A percentile compares a stretch with the other conserved stretches of the same genome.
Evolutionary conservation across 2,113 vertebrate genomes (phyloP).

Genomic region (Sander lucioperca): DNA sequence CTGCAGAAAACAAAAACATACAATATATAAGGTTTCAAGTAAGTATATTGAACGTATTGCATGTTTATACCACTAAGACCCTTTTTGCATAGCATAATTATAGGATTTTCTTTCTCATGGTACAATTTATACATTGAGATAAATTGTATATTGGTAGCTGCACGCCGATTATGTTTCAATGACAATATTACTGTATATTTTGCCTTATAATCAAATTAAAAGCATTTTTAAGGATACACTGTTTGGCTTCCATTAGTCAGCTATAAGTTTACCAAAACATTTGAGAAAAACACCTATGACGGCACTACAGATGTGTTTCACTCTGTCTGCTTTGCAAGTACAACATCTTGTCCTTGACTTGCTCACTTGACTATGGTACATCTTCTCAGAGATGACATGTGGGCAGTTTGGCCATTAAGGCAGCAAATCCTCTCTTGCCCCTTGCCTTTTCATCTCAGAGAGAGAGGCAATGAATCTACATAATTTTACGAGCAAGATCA

Average conservation of each 20-base stretch:
- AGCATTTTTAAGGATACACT: not conserved
- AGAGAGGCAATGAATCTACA: slow-evolving; percentile 56
- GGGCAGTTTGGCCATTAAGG: slow-evolving; percentile 53
- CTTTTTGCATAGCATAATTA: not conserved
- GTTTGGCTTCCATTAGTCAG: not conserved
- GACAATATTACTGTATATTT: not conserved
- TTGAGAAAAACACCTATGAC: not conserved
- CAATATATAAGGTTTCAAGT: not conserved
- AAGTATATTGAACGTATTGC: not conserved
- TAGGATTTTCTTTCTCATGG: not conserved
- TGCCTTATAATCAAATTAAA: not conserved
- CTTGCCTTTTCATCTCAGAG: slow-evolving; percentile 44
- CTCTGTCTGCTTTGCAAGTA: not conserved
- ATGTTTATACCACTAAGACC: too few species aligned
- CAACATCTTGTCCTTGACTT: slow-evolving; percentile 56
- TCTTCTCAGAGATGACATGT: slow-evolving; percentile 58
- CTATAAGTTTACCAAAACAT: not conserved
- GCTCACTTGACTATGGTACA: slow-evolving; percentile 35
- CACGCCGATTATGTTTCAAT: not conserved
- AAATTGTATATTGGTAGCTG: not conserved
- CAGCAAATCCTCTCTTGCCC: slow-evolving; percentile 56
- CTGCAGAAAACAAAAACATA: not conserved
- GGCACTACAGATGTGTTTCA: not conserved
- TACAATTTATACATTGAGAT: not conserved
- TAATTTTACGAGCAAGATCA: slow-evolving; percentile 57